These are phyloP conservation scores for Ranitomeya imitator DNA, from an alignment of 2,113 vertebrate genomes.

Conservation along the genomic window DNA sequence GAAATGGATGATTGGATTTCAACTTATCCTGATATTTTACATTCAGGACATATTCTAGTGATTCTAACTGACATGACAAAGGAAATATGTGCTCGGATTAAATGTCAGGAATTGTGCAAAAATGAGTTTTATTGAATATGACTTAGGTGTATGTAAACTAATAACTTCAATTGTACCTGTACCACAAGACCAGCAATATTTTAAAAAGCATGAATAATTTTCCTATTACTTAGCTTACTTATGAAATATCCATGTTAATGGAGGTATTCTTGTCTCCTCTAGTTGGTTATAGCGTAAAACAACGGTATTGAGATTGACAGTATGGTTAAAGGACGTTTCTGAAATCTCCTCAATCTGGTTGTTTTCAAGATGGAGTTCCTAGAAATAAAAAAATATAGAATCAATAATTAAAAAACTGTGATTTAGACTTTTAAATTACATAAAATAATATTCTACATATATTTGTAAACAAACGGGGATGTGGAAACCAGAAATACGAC, in stretches of 20 bases:
- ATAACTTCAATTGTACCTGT: background rate
- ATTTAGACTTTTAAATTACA: no score
- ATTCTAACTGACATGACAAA: no score
- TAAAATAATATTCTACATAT: no score
- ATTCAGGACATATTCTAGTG: no score
- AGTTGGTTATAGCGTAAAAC: constrained; percentile 88
- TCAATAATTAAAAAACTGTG: background rate
- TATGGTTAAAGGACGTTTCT: constrained; percentile 87
- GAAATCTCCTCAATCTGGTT: constrained; percentile 96
- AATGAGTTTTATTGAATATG: no score
- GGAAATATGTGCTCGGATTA: no score
- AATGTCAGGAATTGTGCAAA: no score
- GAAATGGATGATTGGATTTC: no score
- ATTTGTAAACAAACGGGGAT: no score
- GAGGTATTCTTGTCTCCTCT: constrained; percentile 89
- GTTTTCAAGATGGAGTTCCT: constrained; percentile 94
- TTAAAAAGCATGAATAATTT: background rate
- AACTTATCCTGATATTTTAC: no score
- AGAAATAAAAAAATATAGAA: constrained; percentile 59
- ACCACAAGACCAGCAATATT: background rate
- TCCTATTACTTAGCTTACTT: constrained; percentile 74
- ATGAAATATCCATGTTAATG: constrained; percentile 92
- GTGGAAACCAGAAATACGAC: no score
- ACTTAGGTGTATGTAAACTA: no score
- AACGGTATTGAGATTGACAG: constrained; percentile 83